A percentile compares a stretch with the other conserved stretches of the same genome.
These are phyloP conservation scores for Nanorana parkeri DNA, from an alignment of 2,113 vertebrate genomes.

Conservation along the genomic window DNA sequence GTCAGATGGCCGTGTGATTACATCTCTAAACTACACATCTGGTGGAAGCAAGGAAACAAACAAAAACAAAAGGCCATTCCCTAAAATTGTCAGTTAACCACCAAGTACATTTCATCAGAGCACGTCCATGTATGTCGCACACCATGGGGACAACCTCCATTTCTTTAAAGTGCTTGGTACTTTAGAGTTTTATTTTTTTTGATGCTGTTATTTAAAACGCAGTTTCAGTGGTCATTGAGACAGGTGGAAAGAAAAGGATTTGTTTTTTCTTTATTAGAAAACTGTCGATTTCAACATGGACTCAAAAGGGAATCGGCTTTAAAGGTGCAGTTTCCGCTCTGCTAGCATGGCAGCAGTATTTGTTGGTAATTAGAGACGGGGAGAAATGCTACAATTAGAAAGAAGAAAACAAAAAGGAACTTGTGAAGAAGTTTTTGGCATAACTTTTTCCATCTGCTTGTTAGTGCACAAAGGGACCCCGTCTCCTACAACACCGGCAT, in stretches of 20 bases:
- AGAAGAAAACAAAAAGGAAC: not conserved
- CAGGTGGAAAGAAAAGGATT: constrained; percentile 38
- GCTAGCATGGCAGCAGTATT: not conserved
- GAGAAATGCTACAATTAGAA: not conserved
- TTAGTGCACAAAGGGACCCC: too few relatives aligned
- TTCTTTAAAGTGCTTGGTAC: constrained; percentile 43
- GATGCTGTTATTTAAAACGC: constrained; percentile 15
- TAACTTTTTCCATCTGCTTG: too few relatives aligned
- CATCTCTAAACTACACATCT: too few relatives aligned
- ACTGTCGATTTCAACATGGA: constrained; percentile 32
- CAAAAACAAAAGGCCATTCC: too few relatives aligned
- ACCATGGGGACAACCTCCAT: not conserved
- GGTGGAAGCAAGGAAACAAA: too few relatives aligned
- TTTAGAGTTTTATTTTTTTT: constrained; percentile 30
- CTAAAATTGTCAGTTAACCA: not conserved
- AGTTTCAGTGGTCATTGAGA: constrained; percentile 50
- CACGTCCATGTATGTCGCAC: not conserved
- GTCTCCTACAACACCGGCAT: too few relatives aligned
- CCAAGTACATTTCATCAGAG: not conserved
- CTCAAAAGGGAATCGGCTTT: constrained; percentile 47
- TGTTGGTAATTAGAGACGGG: not conserved
- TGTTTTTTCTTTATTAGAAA: constrained; percentile 39
- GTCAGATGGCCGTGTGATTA: too few relatives aligned
- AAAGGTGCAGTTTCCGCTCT: constrained; percentile 42
- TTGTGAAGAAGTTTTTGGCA: not conserved